Base-by-base conservation (phyloP, 2,113 vertebrate species). In the Callocephalon fimbriatum region DNA sequence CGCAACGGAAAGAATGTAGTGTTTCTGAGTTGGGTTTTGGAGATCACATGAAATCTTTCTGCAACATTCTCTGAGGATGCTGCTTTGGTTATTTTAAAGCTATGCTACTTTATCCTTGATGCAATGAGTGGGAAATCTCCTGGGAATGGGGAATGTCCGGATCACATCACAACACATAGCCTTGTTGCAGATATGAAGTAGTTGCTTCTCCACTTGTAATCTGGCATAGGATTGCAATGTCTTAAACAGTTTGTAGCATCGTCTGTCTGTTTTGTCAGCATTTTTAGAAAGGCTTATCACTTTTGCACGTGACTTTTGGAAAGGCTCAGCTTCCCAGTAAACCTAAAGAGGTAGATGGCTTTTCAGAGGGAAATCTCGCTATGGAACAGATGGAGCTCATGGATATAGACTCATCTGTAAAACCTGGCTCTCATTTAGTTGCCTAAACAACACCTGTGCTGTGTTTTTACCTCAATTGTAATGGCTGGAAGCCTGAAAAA, bases 171-270 rank as follows among this genome's bases (percentile, higher is more conserved):
- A 29, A 15, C 0, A 7, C 11, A 10, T 4, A 50, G 17, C n/a
- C 45, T 27, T 83, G 25, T 23, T 68, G 53, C 44, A 79, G 71
- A 45, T 18, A n/a, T 4, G 37, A 25, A 37, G 14, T 9, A 6
- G 47, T 9, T 72, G 8, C n/a, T 76, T 44, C 75, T 68, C n/a
- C 18, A 9, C 25, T 61, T 45, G n/a, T 9, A 44, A 58, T 20
- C 37, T 51, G 18, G 16, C 25, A 2, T 9, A 6, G 13, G 48
- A 35, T 16, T 56, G 29, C 0, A 0, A 26, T 15, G n/a, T 6
- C 48, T 62, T 56, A 40, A 72, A n/a, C 5, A 45, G 5, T 17
- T 23, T 37, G 25, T 4, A 59, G 25, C 20, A 8, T 86, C 50
- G 9, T 8, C 35, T 63, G 40, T 78, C 51, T 78, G 26, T 54